Evolutionary conservation across 2,888 invertebrate species (phyloP).

Genomic region (Pardosa pseudoannulata): DNA sequence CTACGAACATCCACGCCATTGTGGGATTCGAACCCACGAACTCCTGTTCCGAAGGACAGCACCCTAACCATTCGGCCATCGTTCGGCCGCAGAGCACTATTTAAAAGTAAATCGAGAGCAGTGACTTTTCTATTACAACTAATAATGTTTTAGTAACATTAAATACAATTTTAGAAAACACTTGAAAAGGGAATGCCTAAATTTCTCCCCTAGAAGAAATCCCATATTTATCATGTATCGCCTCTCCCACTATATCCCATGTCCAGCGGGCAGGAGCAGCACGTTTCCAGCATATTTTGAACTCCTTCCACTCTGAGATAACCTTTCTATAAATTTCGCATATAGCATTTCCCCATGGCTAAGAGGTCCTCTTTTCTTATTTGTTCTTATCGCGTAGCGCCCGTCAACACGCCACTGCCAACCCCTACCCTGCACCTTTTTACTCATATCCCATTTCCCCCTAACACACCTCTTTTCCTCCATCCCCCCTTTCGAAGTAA

Average conservation of each 20-base stretch:
- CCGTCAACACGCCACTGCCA: neutral
- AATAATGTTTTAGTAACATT: no score
- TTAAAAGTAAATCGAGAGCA: no score
- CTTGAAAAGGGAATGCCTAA: no score
- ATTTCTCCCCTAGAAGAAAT: neutral
- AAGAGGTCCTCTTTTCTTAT: neutral
- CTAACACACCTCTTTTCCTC: neutral
- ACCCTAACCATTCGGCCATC: no score
- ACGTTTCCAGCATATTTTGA: neutral
- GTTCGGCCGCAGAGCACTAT: no score
- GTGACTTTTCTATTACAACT: no score
- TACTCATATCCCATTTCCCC: slow-evolving; percentile 29
- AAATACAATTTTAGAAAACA: no score
- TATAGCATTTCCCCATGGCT: neutral
- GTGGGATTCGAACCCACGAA: no score
- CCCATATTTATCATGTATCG: neutral
- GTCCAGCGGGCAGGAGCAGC: neutral
- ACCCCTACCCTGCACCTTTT: neutral
- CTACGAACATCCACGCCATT: no score
- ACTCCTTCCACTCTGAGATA: neutral
- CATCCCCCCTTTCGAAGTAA: neutral
- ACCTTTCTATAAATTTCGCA: slow-evolving; percentile 10
- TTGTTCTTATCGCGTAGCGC: neutral
- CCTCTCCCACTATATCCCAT: neutral
- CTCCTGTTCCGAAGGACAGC: no score